Conservation (phyloP, 2,797 vertebrate species). For the Typhlichthys eigenmanni region DNA sequence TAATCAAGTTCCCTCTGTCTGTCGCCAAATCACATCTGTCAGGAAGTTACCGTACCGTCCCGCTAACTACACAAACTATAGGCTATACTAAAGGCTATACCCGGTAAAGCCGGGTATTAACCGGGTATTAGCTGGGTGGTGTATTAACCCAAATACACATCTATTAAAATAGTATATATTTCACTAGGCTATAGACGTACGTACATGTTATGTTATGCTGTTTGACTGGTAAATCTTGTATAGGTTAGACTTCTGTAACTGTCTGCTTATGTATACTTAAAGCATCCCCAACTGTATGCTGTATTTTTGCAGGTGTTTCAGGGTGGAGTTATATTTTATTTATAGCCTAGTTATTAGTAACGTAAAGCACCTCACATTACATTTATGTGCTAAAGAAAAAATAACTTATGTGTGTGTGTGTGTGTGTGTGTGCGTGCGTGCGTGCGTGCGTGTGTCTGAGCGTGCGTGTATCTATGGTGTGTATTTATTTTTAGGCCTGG, state of each 20-base stretch:
- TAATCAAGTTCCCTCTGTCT: constrained; percentile 34
- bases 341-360: no score
- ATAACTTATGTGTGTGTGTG: neutral
- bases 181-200: neutral
- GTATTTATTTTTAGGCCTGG: constrained; percentile 69
- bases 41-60: no score
- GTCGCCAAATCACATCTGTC: constrained; percentile 10
- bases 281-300: no score
- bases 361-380: no score
- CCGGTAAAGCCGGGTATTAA: neutral
- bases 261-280: no score
- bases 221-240: neutral
- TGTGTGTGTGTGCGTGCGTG: neutral
- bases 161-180: neutral
- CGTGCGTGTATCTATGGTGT: constrained; percentile 9
- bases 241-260: no score
- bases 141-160: neutral
- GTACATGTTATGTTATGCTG: neutral
- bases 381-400: neutral
- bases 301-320: no score
- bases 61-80: no score
- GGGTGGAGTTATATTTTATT: no score
- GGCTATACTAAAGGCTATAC: no score
- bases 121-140: no score
- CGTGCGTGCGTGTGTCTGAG: neutral